phyloP scores from a whole-genome alignment of 2,113 vertebrate species.

The Bucco capensis region DNA sequence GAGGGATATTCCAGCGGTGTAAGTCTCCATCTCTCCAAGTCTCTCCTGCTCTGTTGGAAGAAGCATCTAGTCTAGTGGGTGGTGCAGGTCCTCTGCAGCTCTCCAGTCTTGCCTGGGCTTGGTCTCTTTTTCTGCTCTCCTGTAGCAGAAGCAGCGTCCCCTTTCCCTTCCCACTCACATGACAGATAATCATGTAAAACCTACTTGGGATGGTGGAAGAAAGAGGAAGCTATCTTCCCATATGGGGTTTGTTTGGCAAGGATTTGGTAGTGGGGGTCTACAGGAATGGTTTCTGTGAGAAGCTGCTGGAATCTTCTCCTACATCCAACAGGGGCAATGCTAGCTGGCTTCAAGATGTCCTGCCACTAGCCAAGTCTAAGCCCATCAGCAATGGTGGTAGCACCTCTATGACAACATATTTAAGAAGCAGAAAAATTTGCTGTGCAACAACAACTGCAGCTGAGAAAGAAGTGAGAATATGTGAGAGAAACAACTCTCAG shows the following conservation, averaged over 20 bases:
- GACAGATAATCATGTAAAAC: too few species aligned
- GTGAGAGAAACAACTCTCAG: too few species aligned
- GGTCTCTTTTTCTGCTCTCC: background rate
- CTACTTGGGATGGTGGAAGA: background rate
- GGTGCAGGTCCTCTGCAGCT: too few species aligned
- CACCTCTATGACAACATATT: rapidly evolving
- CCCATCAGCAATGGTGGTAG: rapidly evolving
- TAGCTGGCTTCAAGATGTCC: too few species aligned
- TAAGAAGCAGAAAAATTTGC: background rate
- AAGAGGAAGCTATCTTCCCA: background rate
- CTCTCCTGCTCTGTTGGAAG: background rate
- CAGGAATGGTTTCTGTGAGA: too few species aligned
- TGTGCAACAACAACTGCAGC: background rate
- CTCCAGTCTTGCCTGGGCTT: background rate
- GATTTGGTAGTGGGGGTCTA: background rate
- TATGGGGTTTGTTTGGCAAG: rapidly evolving
- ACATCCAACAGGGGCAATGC: too few species aligned
- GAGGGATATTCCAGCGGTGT: background rate
- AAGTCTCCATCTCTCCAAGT: background rate
- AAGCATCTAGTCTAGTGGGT: background rate
- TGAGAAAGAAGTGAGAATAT: background rate
- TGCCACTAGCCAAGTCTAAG: background rate
- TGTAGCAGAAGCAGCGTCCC: background rate
- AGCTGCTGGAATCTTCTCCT: too few species aligned
- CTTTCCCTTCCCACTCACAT: background rate